Conservation (phyloP, 2,888 invertebrate genomes). For the Meloe dianella region DNA sequence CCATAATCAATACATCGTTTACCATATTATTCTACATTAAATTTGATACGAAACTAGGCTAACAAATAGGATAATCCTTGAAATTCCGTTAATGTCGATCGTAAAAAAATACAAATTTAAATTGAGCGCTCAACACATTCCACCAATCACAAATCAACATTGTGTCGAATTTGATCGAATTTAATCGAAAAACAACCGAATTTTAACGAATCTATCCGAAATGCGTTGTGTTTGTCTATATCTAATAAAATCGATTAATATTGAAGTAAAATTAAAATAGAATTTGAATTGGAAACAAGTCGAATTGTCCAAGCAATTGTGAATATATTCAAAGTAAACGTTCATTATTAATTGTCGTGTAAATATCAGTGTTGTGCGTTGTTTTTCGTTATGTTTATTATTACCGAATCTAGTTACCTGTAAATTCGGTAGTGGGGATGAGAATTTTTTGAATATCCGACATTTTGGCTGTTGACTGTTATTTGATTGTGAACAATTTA, state of each 20-base stretch:
- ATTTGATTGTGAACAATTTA: neutral
- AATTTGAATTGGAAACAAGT: neutral
- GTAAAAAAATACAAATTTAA: neutral
- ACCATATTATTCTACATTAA: too few relatives aligned
- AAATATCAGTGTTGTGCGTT: neutral
- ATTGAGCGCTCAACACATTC: neutral
- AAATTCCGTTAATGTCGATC: too few relatives aligned
- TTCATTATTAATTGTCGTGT: neutral
- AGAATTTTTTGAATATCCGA: conserved; percentile 10
- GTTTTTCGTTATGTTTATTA: neutral
- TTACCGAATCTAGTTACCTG: conserved; percentile 11
- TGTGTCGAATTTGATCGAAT: too few relatives aligned
- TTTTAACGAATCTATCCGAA: neutral
- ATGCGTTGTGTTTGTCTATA: neutral
- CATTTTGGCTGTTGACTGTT: conserved; percentile 10
- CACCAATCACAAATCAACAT: neutral
- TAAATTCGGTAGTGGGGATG: neutral
- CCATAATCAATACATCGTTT: too few relatives aligned
- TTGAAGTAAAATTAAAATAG: neutral
- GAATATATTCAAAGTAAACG: too few relatives aligned
- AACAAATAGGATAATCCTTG: too few relatives aligned
- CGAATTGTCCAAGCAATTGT: neutral
- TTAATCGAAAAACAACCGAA: neutral
- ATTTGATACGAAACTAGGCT: too few relatives aligned
- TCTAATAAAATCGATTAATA: neutral